Evolutionary conservation across 37 sponge, comb jelly and placozoan genomes (phyloP).

Genomic region (Hexactinellida sp.): DNA sequence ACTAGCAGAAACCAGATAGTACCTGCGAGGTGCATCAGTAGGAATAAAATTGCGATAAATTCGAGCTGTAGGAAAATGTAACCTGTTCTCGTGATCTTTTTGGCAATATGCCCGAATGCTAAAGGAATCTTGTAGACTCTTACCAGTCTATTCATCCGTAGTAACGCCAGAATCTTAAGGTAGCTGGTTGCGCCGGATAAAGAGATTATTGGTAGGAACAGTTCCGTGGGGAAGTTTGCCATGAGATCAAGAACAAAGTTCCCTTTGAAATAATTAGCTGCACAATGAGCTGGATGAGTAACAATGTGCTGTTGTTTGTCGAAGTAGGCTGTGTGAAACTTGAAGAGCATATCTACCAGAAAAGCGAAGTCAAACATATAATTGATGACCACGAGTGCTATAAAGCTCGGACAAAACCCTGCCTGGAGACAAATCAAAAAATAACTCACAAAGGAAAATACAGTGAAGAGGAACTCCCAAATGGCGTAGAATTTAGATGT

Average conservation of each 20-base stretch:
- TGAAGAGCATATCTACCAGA: constrained; percentile 50
- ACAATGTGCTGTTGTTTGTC: constrained; percentile 32
- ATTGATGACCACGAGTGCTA: constrained; percentile 36
- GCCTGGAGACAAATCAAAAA: constrained; percentile 49
- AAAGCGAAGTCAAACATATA: constrained; percentile 45
- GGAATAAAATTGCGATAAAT: background rate
- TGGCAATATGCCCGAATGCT: background rate
- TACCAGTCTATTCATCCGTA: constrained; percentile 34
- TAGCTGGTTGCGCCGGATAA: background rate
- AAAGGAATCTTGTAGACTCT: constrained; percentile 39
- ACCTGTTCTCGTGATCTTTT: background rate
- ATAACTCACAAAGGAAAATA: constrained; percentile 20
- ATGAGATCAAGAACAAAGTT: constrained; percentile 43
- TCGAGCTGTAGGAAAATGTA: background rate
- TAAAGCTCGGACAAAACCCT: constrained; percentile 23
- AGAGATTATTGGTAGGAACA: constrained; percentile 21
- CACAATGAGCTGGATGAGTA: constrained; percentile 43
- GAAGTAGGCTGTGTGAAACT: constrained; percentile 48
- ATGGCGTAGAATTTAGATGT: constrained; percentile 20
- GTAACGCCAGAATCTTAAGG: constrained; percentile 33
- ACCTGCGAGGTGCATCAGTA: background rate
- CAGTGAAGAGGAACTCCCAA: constrained; percentile 33
- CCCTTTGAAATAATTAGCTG: constrained; percentile 54
- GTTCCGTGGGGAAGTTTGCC: constrained; percentile 41
- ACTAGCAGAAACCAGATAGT: background rate